Base-by-base conservation (phyloP, 2,797 vertebrate genomes). In the Cynopterus sphinx region DNA sequence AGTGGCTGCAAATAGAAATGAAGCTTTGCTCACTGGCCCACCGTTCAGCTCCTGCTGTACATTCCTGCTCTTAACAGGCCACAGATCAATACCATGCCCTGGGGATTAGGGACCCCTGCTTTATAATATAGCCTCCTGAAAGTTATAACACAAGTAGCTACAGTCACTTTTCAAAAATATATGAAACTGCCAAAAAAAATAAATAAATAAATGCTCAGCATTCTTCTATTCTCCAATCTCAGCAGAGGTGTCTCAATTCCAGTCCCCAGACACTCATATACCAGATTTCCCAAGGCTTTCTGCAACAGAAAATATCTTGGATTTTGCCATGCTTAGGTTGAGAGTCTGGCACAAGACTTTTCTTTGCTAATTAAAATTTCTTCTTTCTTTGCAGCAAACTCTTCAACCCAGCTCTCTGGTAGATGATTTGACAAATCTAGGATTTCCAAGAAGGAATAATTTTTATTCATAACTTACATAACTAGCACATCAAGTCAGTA, bases 351-450 rank as follows among this genome's bases (percentile, higher is more conserved):
- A 81, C 10, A 71, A 79, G 43, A 63, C 43, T 68, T 93, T 67
- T 19, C 61, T 79, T 28, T 83, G 33, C 12, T 77, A 67, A 63
- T 63, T 78, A 93, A 91, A 91, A 93, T 93, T 41, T 46, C 61
- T 77, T 73, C 59, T 89, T 93, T 73, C 46, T 89, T 82, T 73
- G 16, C 70, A 85, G 67, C 28, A 86, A 87, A 41, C 21, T 74
- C 46, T 87, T 96, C 79, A 43, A 33, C 8, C 21, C 65, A 89
- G 57, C 26, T 89, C 46, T 70, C 57, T 84, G 88, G 71, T 33
- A 68, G 19, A 41, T 77, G 49, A 77, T 73, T 63, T 77, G 36
- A 92, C 46, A 57, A 71, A 63, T 73, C 36, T 67, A 68, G 43
- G 46, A 70, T 63, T 68, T 81, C 55, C n/a, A 49, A 77, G 36